Evolutionary conservation across 2,888 invertebrate species (phyloP).

Genomic region (Ectemnius cavifrons): DNA sequence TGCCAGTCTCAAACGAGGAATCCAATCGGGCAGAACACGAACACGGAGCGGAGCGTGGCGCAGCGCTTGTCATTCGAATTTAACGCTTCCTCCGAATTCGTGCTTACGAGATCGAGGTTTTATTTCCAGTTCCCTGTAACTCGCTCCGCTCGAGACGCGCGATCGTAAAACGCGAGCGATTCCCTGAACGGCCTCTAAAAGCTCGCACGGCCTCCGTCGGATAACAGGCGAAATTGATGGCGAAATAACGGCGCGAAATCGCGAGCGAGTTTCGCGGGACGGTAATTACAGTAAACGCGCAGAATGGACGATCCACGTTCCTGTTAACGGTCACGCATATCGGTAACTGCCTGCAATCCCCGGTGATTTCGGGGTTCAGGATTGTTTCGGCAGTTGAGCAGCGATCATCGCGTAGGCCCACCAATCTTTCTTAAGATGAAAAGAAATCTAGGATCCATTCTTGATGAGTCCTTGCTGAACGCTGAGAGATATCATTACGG

Average conservation of each 20-base stretch:
- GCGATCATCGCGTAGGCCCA: too few species aligned
- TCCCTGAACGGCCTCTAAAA: slow-evolving; percentile 34
- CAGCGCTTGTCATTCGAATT: background rate
- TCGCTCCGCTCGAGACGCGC: background rate
- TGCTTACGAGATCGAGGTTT: slow-evolving; percentile 27
- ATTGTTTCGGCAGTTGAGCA: too few species aligned
- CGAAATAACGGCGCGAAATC: slow-evolving; percentile 54
- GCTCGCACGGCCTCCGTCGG: slow-evolving; percentile 20
- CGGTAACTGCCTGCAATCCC: slow-evolving; percentile 18
- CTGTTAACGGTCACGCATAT: slow-evolving; percentile 21
- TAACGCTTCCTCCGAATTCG: slow-evolving; percentile 4
- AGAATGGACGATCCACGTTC: slow-evolving; percentile 12
- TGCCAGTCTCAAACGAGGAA: slow-evolving; percentile 23
- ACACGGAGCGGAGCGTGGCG: background rate
- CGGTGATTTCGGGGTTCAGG: background rate
- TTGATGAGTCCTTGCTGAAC: slow-evolving; percentile 3
- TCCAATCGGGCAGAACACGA: slow-evolving; percentile 28
- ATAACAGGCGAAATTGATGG: slow-evolving; percentile 55
- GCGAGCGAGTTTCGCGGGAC: slow-evolving; percentile 35
- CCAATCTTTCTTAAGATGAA: background rate
- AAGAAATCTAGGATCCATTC: slow-evolving; percentile 13
- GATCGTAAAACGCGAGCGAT: slow-evolving; percentile 51
- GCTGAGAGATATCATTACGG: slow-evolving; percentile 10
- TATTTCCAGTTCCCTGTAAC: slow-evolving; percentile 22
- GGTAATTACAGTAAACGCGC: slow-evolving; percentile 39